Evolutionary conservation across 2,888 invertebrate genomes (phyloP).

Genomic region (Bellardia bayeri): DNA sequence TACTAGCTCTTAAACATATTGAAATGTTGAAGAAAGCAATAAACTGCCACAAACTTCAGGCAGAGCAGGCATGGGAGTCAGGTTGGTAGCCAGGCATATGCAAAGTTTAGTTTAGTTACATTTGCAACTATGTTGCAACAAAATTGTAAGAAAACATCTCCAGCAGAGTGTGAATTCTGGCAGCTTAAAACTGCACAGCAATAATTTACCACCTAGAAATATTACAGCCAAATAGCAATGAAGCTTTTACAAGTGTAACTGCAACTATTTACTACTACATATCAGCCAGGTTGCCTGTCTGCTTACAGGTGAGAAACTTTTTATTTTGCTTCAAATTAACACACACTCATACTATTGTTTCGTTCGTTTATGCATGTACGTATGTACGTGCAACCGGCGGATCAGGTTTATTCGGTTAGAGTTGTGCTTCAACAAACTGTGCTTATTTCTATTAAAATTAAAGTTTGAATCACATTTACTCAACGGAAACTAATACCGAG

Average conservation of each 20-base stretch:
- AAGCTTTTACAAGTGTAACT: slow-evolving; percentile 20
- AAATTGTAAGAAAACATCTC: slow-evolving; percentile 53
- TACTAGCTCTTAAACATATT: no score
- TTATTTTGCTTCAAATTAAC: background rate
- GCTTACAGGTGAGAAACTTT: slow-evolving; percentile 16
- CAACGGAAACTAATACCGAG: slow-evolving; percentile 39
- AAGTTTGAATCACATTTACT: slow-evolving; percentile 75
- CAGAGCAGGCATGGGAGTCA: background rate
- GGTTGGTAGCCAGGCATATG: slow-evolving; percentile 2
- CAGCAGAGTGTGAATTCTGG: slow-evolving; percentile 56
- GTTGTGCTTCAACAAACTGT: slow-evolving; percentile 74
- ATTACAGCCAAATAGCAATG: background rate
- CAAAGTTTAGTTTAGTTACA: background rate
- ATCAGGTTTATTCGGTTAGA: slow-evolving; percentile 60
- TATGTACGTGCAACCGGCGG: slow-evolving; percentile 46
- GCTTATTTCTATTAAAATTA: slow-evolving; percentile 80
- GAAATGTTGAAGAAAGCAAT: no score
- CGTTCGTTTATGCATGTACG: slow-evolving; percentile 22
- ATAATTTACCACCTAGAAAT: slow-evolving; percentile 39
- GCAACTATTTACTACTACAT: background rate
- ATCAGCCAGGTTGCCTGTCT: background rate
- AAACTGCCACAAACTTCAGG: background rate
- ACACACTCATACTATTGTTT: background rate
- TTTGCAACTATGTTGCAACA: slow-evolving; percentile 15
- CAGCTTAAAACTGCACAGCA: slow-evolving; percentile 29